phyloP scores from a whole-genome alignment of 2,113 vertebrate genomes.

The Eurypyga helias region DNA sequence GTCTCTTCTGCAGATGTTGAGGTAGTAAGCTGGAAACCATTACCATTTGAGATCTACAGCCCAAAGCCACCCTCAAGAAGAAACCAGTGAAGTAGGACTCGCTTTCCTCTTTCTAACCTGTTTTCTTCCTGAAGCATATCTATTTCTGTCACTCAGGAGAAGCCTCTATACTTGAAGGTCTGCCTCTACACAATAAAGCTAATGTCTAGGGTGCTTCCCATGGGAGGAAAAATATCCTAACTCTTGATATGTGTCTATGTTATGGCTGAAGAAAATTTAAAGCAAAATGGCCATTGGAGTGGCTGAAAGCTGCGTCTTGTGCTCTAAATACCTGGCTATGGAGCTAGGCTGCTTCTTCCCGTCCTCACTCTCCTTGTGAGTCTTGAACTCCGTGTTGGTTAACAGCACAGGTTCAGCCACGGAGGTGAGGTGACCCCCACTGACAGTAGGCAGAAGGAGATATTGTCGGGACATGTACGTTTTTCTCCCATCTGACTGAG shows the following conservation, averaged over 20 bases:
- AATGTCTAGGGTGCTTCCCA: not conserved
- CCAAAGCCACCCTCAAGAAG: not conserved
- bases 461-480: fast-evolving
- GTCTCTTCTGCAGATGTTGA: not conserved
- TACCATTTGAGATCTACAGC: not conserved
- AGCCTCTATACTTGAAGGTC: not conserved
- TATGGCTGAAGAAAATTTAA: not conserved
- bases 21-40: not conserved
- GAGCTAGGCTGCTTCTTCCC: not conserved
- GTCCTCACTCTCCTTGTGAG: fast-evolving
- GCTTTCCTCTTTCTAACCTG: not conserved
- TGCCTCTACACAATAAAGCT: not conserved
- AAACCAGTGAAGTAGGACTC: not conserved
- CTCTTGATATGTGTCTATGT: not conserved
- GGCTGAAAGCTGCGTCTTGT: not conserved
- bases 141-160: not conserved
- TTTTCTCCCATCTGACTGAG: not conserved
- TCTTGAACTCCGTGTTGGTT: not conserved
- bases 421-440: no score
- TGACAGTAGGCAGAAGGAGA: not conserved
- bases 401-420: not conserved
- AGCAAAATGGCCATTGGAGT: not conserved
- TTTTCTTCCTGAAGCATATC: not conserved
- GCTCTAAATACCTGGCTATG: not conserved
- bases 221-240: not conserved